phyloP scores from a whole-genome alignment of 1,140 invertebrate species.

The Streblospio benedicti region DNA sequence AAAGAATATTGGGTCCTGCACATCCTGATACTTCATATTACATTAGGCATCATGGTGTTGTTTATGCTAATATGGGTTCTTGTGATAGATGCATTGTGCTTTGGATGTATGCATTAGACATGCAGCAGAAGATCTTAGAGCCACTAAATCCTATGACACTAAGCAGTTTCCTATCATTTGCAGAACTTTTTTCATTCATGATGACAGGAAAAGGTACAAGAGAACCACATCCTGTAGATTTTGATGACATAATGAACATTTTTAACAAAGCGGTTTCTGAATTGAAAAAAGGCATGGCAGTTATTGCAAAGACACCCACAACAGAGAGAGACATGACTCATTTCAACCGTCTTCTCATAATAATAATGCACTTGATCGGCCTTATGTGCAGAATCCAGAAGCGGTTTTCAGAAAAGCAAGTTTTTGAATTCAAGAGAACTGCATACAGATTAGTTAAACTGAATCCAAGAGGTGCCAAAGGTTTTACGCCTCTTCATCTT shows the following conservation, averaged over 20 bases:
- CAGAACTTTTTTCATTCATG: conserved; percentile 91
- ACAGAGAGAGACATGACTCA: conserved; percentile 63
- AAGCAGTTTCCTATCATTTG: conserved; percentile 83
- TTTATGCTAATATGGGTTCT: conserved; percentile 84
- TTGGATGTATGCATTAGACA: conserved; percentile 94
- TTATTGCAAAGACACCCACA: conserved; percentile 44
- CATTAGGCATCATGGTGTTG: conserved; percentile 82
- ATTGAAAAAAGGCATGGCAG: conserved; percentile 28
- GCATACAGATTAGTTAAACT: conserved; percentile 64
- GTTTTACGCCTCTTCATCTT: conserved; percentile 68
- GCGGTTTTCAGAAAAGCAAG: conserved; percentile 36
- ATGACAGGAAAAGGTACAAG: conserved; percentile 61
- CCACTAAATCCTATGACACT: conserved; percentile 91
- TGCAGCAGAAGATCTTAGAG: conserved; percentile 80
- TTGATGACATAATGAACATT: conserved; percentile 71
- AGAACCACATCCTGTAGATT: conserved; percentile 59
- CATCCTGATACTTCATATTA: conserved; percentile 96
- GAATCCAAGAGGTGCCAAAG: conserved; percentile 60
- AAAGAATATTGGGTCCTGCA: conserved; percentile 84
- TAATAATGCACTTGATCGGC: conserved; percentile 61
- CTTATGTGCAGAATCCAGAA: conserved; percentile 53
- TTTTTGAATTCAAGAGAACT: conserved; percentile 51
- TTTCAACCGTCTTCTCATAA: conserved; percentile 74
- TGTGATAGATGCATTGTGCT: conserved; percentile 83
- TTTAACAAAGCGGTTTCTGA: conserved; percentile 50